Percentiles rank a stretch among this genome's conserved stretches.
These are phyloP conservation scores for Montipora capricornis DNA, from an alignment of 64 coral and sea anemone species.

Conservation along the genomic window DNA sequence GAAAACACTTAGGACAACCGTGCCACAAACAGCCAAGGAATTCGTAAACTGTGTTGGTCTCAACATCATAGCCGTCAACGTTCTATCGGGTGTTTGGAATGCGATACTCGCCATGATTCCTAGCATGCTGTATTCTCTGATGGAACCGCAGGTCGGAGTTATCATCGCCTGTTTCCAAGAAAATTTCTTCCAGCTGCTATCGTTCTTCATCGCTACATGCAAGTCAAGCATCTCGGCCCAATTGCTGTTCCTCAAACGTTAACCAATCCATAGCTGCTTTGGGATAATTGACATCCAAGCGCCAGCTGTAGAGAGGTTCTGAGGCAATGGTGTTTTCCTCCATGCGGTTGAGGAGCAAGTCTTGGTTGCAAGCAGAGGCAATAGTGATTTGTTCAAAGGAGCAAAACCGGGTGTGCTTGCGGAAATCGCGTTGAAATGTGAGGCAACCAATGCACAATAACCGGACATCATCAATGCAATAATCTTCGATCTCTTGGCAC, in stretches of 20 bases:
- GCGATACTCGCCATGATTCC: neutral
- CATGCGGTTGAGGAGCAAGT: conserved; percentile 4
- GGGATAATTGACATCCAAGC: neutral
- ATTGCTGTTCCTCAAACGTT: neutral
- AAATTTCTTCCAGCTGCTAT: neutral
- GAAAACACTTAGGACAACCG: no score
- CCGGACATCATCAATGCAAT: conserved; percentile 38
- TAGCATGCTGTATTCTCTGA: conserved; percentile 5
- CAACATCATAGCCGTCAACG: no score
- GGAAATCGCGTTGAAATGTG: conserved; percentile 1
- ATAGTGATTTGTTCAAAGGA: conserved; percentile 36
- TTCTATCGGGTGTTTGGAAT: neutral
- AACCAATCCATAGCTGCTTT: no score
- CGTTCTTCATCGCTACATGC: no score
- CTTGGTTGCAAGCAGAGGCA: conserved; percentile 49
- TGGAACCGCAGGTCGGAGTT: no score
- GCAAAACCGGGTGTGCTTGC: neutral
- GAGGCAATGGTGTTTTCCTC: conserved; percentile 7
- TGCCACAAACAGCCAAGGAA: no score
- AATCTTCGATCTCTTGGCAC: conserved; percentile 1
- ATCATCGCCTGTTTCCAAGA: neutral
- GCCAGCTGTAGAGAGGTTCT: conserved; percentile 16
- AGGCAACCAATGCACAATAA: conserved; percentile 15
- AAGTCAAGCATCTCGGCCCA: neutral
- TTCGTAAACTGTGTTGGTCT: no score